These are phyloP conservation scores for Lagorchestes hirsutus DNA, from an alignment of 2,797 vertebrate species.

Conservation along the genomic window DNA sequence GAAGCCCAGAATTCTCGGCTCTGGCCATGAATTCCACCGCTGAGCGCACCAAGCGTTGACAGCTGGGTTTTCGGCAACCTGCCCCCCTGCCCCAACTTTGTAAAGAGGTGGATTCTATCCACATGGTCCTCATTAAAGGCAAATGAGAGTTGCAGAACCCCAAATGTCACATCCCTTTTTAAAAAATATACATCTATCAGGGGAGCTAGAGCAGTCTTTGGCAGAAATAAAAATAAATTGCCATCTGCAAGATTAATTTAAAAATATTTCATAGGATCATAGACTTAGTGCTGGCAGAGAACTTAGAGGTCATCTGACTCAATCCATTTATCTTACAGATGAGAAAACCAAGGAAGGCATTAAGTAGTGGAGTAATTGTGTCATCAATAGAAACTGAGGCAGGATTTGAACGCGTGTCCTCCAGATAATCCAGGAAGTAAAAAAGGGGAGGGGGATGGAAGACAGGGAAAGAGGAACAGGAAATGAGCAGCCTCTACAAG, in stretches of 20 bases:
- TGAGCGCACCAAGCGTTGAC: constrained; percentile 14
- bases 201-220: constrained; percentile 27
- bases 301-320: neutral
- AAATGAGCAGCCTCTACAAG: neutral
- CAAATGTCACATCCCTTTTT: neutral
- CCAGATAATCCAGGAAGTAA: neutral
- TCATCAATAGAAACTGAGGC: neutral
- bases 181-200: neutral
- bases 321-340: neutral
- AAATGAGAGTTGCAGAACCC: neutral
- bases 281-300: neutral
- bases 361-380: neutral
- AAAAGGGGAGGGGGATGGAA: neutral
- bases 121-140: constrained; percentile 1
- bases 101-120: constrained; percentile 3
- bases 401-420: neutral
- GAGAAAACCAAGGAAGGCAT: neutral
- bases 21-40: neutral
- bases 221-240: constrained; percentile 35
- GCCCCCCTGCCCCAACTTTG: neutral
- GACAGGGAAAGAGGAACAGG: neutral
- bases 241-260: constrained; percentile 59
- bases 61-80: neutral
- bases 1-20: constrained; percentile 57
- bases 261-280: neutral